A percentile compares a stretch with the other conserved stretches of the same genome.
Conservation (phyloP, 1,140 invertebrate genomes). For the Calephelis virginiensis region DNA sequence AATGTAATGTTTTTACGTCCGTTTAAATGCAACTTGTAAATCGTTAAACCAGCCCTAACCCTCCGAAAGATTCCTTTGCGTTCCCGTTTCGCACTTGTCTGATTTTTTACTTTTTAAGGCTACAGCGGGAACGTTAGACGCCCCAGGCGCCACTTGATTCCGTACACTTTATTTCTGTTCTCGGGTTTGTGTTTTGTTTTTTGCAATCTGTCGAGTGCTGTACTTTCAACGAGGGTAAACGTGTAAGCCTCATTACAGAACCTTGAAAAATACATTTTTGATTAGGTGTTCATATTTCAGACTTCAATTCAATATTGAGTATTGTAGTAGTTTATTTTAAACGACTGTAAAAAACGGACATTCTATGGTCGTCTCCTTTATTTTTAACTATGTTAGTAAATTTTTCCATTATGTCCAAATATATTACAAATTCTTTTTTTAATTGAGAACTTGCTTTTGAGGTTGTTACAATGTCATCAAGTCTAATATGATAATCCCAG, state of each 20-base stretch:
- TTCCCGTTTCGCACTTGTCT: conserved; percentile 57
- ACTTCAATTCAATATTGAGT: too few relatives aligned
- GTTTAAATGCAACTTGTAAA: background rate
- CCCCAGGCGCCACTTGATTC: conserved; percentile 51
- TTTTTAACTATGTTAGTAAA: too few relatives aligned
- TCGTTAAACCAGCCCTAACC: conserved; percentile 12
- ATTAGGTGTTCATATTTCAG: background rate
- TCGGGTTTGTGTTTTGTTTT: conserved; percentile 12
- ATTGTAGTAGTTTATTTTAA: too few relatives aligned
- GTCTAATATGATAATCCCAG: too few relatives aligned
- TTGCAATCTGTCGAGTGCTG: conserved; percentile 12
- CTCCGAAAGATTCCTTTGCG: conserved; percentile 47
- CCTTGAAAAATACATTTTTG: background rate
- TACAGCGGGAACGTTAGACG: conserved; percentile 51
- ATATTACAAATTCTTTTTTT: too few relatives aligned
- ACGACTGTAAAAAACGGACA: too few relatives aligned
- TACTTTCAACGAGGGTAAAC: background rate
- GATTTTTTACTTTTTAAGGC: conserved; percentile 49
- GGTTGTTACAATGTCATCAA: too few relatives aligned
- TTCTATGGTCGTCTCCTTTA: too few relatives aligned
- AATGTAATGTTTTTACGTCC: too few relatives aligned
- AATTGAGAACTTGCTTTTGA: too few relatives aligned
- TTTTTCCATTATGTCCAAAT: too few relatives aligned
- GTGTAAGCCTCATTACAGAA: conserved; percentile 10
- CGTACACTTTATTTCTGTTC: conserved; percentile 38